These are phyloP conservation scores for Burhinus bistriatus DNA, from an alignment of 2,113 vertebrate species.

Conservation along the genomic window DNA sequence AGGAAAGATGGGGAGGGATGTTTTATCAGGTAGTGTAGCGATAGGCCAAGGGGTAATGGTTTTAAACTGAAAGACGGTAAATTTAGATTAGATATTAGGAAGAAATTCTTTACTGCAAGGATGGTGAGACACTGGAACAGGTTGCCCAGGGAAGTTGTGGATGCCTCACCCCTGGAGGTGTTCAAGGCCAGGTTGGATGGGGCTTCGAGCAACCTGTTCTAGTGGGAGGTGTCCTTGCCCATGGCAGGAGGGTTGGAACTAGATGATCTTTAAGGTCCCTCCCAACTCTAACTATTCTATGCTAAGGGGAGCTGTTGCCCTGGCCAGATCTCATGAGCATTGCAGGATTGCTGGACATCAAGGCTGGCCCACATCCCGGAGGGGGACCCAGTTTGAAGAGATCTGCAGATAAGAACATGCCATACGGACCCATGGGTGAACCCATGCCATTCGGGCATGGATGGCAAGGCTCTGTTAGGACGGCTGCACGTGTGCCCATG, in stretches of 20 bases:
- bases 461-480: not conserved
- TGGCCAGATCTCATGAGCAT: not conserved
- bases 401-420: not conserved
- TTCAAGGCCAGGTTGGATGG: not conserved
- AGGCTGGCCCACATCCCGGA: not conserved
- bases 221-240: not conserved
- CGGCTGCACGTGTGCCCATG: rapidly evolving
- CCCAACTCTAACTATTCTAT: not conserved
- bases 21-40: not conserved
- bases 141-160: not conserved
- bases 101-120: not conserved
- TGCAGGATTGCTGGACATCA: rapidly evolving
- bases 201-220: not conserved
- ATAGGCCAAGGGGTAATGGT: not conserved
- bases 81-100: not conserved
- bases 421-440: not conserved
- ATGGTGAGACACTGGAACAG: not conserved
- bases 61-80: not conserved
- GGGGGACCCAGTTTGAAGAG: not conserved
- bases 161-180: not conserved
- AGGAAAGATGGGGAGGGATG: not conserved
- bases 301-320: not conserved
- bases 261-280: not conserved
- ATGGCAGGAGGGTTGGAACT: not conserved
- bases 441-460: rapidly evolving